These are phyloP conservation scores for Magallana angulata DNA, from an alignment of 1,140 invertebrate species.

Conservation along the genomic window DNA sequence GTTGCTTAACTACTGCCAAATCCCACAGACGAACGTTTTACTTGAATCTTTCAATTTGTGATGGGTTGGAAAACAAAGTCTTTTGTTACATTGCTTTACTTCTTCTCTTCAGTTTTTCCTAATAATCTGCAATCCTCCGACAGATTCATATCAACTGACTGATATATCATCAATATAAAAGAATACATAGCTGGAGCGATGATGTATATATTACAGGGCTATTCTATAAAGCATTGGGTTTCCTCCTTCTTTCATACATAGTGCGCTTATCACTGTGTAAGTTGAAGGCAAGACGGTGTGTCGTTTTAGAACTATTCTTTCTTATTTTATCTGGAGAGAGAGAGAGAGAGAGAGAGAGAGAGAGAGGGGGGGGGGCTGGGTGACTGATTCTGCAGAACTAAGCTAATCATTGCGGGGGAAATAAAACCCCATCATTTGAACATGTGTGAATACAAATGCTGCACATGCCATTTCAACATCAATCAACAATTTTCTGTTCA, in stretches of 20 bases:
- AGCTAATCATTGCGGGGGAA: no score
- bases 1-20: conserved; percentile 19
- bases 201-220: not conserved
- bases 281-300: not conserved
- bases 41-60: conserved; percentile 1
- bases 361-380: no score
- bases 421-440: no score
- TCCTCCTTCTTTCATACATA: no score
- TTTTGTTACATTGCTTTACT: not conserved
- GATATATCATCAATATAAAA: conserved; percentile 8
- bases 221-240: no score
- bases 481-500: no score
- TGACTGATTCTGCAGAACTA: no score
- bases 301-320: not conserved
- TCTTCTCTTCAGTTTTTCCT: not conserved
- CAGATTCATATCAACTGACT: not conserved
- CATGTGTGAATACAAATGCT: no score
- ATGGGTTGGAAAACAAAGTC: not conserved
- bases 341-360: no score
- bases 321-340: not conserved
- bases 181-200: not conserved
- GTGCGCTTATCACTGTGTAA: no score
- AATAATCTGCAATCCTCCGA: not conserved
- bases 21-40: not conserved
- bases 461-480: no score